These are phyloP conservation scores for Upupa epops DNA, from an alignment of 2,113 vertebrate species.

Conservation along the genomic window DNA sequence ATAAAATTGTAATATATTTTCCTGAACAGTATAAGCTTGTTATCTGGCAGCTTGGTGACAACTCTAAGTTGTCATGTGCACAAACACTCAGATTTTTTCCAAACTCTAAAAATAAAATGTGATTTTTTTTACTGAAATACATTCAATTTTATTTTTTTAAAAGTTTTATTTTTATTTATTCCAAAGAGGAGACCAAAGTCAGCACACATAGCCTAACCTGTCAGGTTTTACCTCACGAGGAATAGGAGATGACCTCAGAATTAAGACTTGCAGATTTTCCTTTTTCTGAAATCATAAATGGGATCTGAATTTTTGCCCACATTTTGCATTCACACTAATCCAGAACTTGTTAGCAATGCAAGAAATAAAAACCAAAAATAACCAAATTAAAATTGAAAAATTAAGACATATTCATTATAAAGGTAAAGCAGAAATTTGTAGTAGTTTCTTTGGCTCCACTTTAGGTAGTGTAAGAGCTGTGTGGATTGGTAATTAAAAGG, in stretches of 20 bases:
- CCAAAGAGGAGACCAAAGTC: background rate
- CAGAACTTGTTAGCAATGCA: background rate
- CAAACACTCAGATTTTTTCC: slow-evolving; percentile 13
- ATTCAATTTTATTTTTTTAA: background rate
- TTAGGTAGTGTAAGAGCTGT: background rate
- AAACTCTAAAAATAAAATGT: slow-evolving; percentile 27
- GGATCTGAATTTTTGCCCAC: background rate
- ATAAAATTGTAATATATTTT: slow-evolving; percentile 79
- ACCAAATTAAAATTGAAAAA: background rate
- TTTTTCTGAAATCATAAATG: background rate
- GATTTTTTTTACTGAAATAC: background rate
- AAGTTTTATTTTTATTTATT: background rate
- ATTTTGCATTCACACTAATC: background rate
- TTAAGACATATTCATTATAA: background rate
- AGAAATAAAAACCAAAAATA: background rate
- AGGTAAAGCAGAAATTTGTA: background rate
- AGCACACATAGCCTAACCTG: background rate
- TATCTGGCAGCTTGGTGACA: slow-evolving; percentile 71
- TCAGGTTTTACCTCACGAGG: background rate
- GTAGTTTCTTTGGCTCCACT: background rate
- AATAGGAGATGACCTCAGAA: background rate
- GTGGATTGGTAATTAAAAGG: background rate
- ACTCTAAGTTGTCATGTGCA: slow-evolving; percentile 36
- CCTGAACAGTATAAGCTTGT: slow-evolving; percentile 71
- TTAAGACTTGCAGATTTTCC: background rate